phyloP scores from a whole-genome alignment of 2,888 invertebrate species.

The Diadegma fenestrale region DNA sequence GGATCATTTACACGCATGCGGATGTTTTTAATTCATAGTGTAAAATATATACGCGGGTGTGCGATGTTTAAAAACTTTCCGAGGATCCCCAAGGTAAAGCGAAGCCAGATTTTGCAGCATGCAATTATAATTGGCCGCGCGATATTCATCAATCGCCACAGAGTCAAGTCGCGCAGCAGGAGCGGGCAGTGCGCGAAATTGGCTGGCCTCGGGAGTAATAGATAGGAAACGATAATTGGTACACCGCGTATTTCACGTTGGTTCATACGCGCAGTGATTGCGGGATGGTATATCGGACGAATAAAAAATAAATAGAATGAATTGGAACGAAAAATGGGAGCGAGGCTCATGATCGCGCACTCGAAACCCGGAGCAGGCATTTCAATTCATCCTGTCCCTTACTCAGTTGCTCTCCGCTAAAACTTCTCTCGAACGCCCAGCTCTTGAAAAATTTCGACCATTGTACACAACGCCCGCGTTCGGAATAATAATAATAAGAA shows the following conservation, averaged over 20 bases:
- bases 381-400: not conserved
- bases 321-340: not conserved
- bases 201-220: conserved; percentile 11
- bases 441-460: not conserved
- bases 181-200: conserved; percentile 7
- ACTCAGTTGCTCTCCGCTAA: not conserved
- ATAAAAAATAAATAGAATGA: not conserved
- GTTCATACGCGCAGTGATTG: not conserved
- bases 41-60: not conserved
- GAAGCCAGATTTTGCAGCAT: conserved; percentile 57
- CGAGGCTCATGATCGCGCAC: not conserved
- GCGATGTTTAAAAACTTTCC: conserved; percentile 35
- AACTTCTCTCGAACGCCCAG: not conserved
- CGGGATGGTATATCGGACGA: not conserved
- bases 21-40: not conserved
- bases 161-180: conserved; percentile 52
- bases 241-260: conserved; percentile 17
- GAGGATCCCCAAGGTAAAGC: conserved; percentile 43
- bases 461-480: not conserved
- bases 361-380: not conserved
- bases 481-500: not conserved
- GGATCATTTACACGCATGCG: not conserved
- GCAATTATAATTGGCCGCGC: conserved; percentile 66
- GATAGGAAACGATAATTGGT: conserved; percentile 41
- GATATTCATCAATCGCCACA: conserved; percentile 64